Evolutionary conservation across 2,888 invertebrate species (phyloP).

Genomic region (Prosapia bicincta): DNA sequence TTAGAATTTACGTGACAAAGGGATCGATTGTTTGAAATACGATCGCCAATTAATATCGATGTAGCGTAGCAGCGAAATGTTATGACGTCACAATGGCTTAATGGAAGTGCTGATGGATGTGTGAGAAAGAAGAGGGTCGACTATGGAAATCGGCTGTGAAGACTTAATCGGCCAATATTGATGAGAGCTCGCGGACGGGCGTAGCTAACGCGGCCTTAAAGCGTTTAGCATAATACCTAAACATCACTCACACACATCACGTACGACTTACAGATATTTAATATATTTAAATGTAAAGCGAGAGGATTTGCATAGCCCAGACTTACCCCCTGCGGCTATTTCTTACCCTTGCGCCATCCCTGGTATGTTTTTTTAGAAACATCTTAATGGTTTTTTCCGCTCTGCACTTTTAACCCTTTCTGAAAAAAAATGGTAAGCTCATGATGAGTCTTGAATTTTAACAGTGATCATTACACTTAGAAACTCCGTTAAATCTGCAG

Average conservation of each 20-base stretch:
- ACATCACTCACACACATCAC: slow-evolving; percentile 20
- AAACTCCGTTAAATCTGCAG: background rate
- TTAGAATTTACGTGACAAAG: background rate
- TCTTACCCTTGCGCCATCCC: background rate
- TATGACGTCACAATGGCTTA: background rate
- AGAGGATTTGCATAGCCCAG: slow-evolving; percentile 14
- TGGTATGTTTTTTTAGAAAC: background rate
- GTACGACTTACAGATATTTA: slow-evolving; percentile 15
- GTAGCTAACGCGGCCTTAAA: slow-evolving; percentile 3
- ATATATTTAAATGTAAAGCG: slow-evolving; percentile 7
- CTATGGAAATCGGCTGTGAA: slow-evolving; percentile 6
- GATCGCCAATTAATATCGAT: background rate
- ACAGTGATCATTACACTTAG: background rate
- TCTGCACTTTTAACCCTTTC: slow-evolving; percentile 10
- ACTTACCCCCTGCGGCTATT: slow-evolving; percentile 5
- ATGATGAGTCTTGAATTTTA: slow-evolving; percentile 15
- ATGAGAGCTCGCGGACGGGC: slow-evolving; percentile 10
- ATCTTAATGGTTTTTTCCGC: slow-evolving; percentile 15
- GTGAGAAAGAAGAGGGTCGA: background rate
- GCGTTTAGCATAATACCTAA: background rate
- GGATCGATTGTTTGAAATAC: background rate
- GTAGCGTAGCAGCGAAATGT: background rate
- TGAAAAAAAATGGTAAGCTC: slow-evolving; percentile 24
- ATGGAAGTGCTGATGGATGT: background rate
- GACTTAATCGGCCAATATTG: slow-evolving; percentile 22